Percentiles rank a stretch among this genome's conserved stretches.
Conservation (phyloP, 2,888 invertebrate genomes). For the Cephalotes varians region DNA sequence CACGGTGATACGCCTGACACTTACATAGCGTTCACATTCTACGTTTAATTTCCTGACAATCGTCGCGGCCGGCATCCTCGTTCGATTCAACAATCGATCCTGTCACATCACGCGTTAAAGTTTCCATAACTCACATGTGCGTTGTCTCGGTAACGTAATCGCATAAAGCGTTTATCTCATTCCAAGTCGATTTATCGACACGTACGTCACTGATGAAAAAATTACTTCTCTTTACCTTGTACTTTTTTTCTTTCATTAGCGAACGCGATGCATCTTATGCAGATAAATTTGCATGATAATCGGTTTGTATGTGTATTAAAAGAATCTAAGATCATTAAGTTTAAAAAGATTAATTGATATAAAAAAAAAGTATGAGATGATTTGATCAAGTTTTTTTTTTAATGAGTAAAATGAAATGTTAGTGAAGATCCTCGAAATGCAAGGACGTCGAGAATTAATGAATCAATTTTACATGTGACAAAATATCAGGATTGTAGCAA, state of each 20-base stretch:
- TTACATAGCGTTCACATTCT: not conserved
- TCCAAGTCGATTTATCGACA: conserved; percentile 31
- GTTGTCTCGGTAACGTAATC: conserved; percentile 3
- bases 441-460: not conserved
- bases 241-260: not conserved
- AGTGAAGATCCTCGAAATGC: not conserved
- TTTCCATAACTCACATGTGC: conserved; percentile 50
- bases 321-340: not conserved
- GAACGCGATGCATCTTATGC: not conserved
- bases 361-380: not conserved
- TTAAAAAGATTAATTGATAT: not conserved
- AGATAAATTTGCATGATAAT: conserved; percentile 16
- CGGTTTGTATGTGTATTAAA: not conserved
- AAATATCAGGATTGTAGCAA: not conserved
- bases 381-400: conserved; percentile 2
- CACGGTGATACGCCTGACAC: conserved; percentile 33
- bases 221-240: conserved; percentile 3
- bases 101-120: conserved; percentile 40
- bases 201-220: conserved; percentile 13
- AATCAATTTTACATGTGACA: not conserved
- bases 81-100: conserved; percentile 35
- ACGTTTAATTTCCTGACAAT: conserved; percentile 47
- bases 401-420: not conserved
- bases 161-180: conserved; percentile 49
- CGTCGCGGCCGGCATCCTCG: not conserved